Percentiles rank a stretch among this genome's conserved stretches.
Conservation (phyloP, 30 jellyfish, hydroid and myxozoan genomes). For the Hydractinia echinata region DNA sequence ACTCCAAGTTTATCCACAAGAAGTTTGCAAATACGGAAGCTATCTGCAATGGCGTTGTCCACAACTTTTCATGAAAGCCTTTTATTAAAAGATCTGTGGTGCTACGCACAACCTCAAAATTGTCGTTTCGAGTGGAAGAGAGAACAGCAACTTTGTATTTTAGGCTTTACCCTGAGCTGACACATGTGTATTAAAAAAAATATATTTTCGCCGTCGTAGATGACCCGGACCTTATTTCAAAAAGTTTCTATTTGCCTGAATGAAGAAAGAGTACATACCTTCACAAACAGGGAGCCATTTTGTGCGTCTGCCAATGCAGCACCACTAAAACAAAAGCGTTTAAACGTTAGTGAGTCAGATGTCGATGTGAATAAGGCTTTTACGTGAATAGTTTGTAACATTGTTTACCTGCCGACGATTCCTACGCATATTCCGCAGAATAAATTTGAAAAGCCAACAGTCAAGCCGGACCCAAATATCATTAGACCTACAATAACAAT, state of each 20-base stretch:
- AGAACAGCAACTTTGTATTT: no score
- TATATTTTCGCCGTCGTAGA: no score
- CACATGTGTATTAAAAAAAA: no score
- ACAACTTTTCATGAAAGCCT: no score
- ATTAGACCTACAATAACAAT: conserved; percentile 64
- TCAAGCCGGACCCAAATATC: conserved; percentile 97
- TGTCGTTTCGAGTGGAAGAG: no score
- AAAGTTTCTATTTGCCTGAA: no score
- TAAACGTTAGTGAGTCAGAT: neutral
- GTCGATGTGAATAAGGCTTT: neutral
- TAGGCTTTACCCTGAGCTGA: no score
- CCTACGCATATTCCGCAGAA: conserved; percentile 99
- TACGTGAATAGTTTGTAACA: neutral
- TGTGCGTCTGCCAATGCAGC: conserved; percentile 99
- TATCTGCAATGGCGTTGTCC: no score
- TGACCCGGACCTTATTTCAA: no score
- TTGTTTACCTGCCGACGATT: conserved; percentile 90
- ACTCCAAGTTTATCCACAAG: neutral
- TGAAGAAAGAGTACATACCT: conserved; percentile 45
- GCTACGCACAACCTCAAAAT: no score
- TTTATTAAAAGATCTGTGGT: no score
- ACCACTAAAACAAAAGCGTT: conserved; percentile 55
- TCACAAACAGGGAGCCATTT: conserved; percentile 90
- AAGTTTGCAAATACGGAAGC: neutral
- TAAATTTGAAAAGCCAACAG: conserved; percentile 90